Evolutionary conservation across 2,113 vertebrate species (phyloP).

Genomic region (Atherinomorus stipes): DNA sequence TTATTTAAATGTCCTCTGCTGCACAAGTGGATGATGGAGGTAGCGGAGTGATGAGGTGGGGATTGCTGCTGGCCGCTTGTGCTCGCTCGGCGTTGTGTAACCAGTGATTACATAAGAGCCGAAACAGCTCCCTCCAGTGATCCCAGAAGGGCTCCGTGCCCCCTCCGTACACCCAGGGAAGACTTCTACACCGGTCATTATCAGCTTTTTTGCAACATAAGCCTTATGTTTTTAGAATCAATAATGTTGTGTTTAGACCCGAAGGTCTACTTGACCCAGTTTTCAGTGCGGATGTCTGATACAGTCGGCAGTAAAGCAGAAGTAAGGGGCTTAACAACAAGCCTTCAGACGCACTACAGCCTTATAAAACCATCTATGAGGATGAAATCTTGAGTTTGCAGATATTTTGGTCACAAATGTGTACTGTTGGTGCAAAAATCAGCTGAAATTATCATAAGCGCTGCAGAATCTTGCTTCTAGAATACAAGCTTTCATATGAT

Average conservation of each 20-base stretch:
- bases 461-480: no score
- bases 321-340: background rate
- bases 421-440: background rate
- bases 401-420: background rate
- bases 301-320: background rate
- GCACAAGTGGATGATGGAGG: conserved; percentile 17
- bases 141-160: conserved; percentile 46
- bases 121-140: conserved; percentile 29
- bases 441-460: background rate
- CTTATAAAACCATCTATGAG: background rate
- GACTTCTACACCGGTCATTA: conserved; percentile 6
- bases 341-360: background rate
- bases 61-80: conserved; percentile 35
- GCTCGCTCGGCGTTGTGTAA: conserved; percentile 68
- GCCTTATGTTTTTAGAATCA: background rate
- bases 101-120: conserved; percentile 63
- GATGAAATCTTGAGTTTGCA: background rate
- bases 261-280: background rate
- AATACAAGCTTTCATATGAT: background rate
- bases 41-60: conserved; percentile 29
- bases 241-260: background rate
- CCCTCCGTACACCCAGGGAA: conserved; percentile 22
- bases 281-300: background rate
- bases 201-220: background rate
- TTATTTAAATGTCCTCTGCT: conserved; percentile 21